phyloP scores from a whole-genome alignment of 2,797 vertebrate species.

The Danionella dracula region DNA sequence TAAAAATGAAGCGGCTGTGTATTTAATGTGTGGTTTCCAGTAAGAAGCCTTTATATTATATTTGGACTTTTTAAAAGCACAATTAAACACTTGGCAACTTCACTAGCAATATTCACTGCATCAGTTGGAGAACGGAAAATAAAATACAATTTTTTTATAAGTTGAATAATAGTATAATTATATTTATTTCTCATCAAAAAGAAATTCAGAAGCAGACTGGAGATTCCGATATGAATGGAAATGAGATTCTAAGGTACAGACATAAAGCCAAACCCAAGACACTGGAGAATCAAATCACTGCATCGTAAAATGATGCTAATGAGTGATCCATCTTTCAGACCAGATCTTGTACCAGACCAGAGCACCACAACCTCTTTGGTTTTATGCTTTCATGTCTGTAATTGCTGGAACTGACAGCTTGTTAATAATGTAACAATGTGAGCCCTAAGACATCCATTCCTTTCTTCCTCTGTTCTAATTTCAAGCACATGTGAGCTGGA shows the following conservation, averaged over 20 bases:
- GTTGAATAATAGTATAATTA: no score
- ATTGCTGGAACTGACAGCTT: slow-evolving; percentile 22
- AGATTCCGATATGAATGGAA: background rate
- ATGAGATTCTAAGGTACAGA: slow-evolving; percentile 21
- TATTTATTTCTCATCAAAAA: background rate
- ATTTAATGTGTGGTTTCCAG: no score
- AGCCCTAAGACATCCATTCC: background rate
- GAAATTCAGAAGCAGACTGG: slow-evolving; percentile 1
- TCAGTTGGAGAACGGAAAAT: no score
- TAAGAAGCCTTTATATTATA: no score
- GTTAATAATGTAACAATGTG: slow-evolving; percentile 5
- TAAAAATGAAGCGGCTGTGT: no score
- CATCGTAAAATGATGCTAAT: slow-evolving; percentile 23
- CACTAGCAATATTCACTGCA: no score
- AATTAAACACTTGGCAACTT: no score
- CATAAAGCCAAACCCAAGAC: background rate
- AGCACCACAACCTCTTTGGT: slow-evolving; percentile 21
- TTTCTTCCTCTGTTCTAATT: background rate
- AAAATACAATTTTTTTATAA: no score
- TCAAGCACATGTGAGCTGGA: background rate
- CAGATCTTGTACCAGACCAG: background rate
- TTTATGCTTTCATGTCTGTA: slow-evolving; percentile 24
- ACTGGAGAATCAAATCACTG: background rate
- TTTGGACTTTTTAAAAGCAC: no score
- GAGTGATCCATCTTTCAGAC: background rate